These are phyloP conservation scores for Pseudomyrmex concolor DNA, from an alignment of 1,140 invertebrate species.

Conservation along the genomic window DNA sequence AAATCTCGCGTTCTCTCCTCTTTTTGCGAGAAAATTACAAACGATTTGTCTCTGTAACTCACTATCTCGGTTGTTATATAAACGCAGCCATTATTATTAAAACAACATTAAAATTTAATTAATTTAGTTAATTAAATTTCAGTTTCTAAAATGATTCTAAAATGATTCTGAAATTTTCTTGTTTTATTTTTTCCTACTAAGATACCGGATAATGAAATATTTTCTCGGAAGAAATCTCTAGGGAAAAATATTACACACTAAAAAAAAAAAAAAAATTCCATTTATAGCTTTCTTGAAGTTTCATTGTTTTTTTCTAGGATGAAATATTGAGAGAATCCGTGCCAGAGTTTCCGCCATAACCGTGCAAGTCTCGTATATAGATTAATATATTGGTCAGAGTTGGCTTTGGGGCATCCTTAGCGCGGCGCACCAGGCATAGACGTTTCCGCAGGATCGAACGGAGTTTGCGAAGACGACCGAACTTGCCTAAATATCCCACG, in stretches of 20 bases:
- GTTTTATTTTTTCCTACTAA: too few species aligned
- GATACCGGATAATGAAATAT: too few species aligned
- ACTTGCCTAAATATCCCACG: constrained; percentile 52
- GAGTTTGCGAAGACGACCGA: constrained; percentile 41
- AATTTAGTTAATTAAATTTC: too few species aligned
- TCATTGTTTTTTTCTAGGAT: background rate
- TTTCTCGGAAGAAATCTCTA: too few species aligned
- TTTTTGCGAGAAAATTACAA: background rate
- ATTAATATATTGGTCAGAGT: constrained; percentile 48
- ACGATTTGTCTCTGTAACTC: background rate
- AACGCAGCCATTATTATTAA: too few species aligned
- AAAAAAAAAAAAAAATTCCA: too few species aligned
- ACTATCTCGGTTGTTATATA: too few species aligned
- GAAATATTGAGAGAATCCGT: background rate
- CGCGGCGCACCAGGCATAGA: constrained; percentile 11
- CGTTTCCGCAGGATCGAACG: constrained; percentile 49
- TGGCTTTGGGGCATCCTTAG: constrained; percentile 30
- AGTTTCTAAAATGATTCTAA: too few species aligned
- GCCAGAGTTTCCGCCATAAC: background rate
- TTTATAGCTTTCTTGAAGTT: background rate
- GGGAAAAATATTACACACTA: too few species aligned
- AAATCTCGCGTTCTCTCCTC: background rate
- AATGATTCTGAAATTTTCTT: too few species aligned
- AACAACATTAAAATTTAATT: too few species aligned
- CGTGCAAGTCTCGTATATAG: background rate